These are phyloP conservation scores for Melanotaenia parkinsoni DNA, from an alignment of 2,797 vertebrate genomes.

Conservation along the genomic window DNA sequence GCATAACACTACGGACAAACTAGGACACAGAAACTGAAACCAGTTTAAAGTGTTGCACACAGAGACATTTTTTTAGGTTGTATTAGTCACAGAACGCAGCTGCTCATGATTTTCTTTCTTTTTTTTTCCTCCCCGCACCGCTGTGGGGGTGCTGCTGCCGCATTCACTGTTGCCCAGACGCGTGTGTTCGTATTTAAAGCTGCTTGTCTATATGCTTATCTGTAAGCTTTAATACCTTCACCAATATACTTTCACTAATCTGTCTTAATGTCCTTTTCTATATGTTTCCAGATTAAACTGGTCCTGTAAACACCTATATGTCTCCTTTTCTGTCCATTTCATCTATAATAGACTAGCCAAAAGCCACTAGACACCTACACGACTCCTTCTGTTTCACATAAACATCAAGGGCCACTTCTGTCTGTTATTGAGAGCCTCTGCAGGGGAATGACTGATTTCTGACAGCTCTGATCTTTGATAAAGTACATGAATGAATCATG, in stretches of 20 bases:
- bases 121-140: slow-evolving; percentile 40
- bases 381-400: slow-evolving; percentile 17
- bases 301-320: slow-evolving; percentile 34
- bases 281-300: slow-evolving; percentile 15
- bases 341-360: slow-evolving; percentile 6
- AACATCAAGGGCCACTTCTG: slow-evolving; percentile 43
- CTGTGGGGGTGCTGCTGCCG: slow-evolving; percentile 46
- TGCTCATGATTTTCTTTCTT: slow-evolving; percentile 35
- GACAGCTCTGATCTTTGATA: slow-evolving; percentile 52
- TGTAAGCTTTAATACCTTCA: slow-evolving; percentile 27
- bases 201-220: slow-evolving; percentile 40
- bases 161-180: slow-evolving; percentile 31
- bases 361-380: slow-evolving; percentile 26
- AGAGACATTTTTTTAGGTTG: slow-evolving; percentile 28
- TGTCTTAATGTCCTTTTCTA: slow-evolving; percentile 22
- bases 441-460: slow-evolving; percentile 31
- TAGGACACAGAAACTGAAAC: slow-evolving; percentile 7
- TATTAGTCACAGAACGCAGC: slow-evolving; percentile 66
- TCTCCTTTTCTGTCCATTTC: slow-evolving; percentile 27
- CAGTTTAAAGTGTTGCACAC: slow-evolving; percentile 17
- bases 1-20: slow-evolving; percentile 4
- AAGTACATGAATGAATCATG: slow-evolving; percentile 67
- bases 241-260: slow-evolving; percentile 31
- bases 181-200: slow-evolving; percentile 36
- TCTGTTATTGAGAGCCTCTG: slow-evolving; percentile 26